Base-by-base conservation (phyloP, 1,140 invertebrate species). In the Hylaeus anthracinus region DNA sequence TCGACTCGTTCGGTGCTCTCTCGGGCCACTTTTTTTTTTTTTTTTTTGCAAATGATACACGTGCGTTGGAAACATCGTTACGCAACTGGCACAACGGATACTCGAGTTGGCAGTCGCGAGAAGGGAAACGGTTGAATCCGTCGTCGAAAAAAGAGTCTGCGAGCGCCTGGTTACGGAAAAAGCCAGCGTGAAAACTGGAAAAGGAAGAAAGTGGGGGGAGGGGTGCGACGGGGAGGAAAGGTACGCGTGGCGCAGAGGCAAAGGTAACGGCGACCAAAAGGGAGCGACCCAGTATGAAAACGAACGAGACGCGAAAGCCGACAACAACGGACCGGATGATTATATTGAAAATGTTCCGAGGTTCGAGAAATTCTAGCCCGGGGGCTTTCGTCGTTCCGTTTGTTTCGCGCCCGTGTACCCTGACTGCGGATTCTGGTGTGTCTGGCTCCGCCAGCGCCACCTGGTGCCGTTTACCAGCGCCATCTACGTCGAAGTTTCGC, bases 301-400 rank as follows among this genome's bases (percentile, higher is more conserved):
- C 14, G 79, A 77, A 61, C 41, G 79, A 71, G 75, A 37, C n/a
- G 51, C 39, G 60, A 71, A 64, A 55, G 41, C 51, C 41, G 66
- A 2, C n/a, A 3, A 81, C 79, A 76, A 81, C 74, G 61, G 53
- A 78, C 80, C 74, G 74, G 80, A 78, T 82, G 80, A 82, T 82
- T 82, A 82, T 78, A 82, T 82, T 55, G 80, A 82, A 80, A 80
- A 77, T 82, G 74, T 78, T 63, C 48, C 74, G 41, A 64, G 72
- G 12, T 71, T 74, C 72, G 72, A 67, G 45, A 53, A 8, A 65
- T 66, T 41, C 14, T 15, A 39, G 72, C 79, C 64, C 10, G n/a
- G 6, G 14, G 79, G 55, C 56, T 61, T 45, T 69, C 64, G 55
- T 61, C 55, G 43, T 75, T 53, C 64, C 72, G 72, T 80, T 75